These are phyloP conservation scores for Phymorhynchus buccinoides DNA, from an alignment of 1,140 invertebrate genomes.

Conservation along the genomic window DNA sequence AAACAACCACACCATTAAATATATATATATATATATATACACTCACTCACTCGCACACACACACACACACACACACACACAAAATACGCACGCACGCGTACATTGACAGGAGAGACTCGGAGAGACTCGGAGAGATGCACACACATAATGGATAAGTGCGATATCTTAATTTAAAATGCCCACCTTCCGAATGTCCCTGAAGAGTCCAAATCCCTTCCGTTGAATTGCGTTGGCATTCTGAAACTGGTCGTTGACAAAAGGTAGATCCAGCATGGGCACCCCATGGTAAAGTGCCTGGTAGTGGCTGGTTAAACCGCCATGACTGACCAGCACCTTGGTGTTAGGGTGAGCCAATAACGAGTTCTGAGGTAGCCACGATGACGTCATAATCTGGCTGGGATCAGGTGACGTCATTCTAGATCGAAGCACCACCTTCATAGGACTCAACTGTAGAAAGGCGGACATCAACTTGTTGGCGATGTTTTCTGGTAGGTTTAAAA, in stretches of 20 bases:
- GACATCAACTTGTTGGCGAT: slow-evolving; percentile 30
- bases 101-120: too few species aligned
- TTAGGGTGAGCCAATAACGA: slow-evolving; percentile 76
- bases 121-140: too few species aligned
- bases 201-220: slow-evolving; percentile 44
- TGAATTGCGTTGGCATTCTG: slow-evolving; percentile 67
- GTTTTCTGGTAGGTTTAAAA: slow-evolving; percentile 33
- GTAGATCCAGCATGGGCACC: slow-evolving; percentile 77
- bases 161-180: too few species aligned
- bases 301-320: slow-evolving; percentile 54
- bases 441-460: slow-evolving; percentile 40
- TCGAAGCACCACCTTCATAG: slow-evolving; percentile 42
- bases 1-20: too few species aligned
- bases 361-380: slow-evolving; percentile 59
- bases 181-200: not conserved
- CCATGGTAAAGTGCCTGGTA: slow-evolving; percentile 70
- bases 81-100: too few species aligned
- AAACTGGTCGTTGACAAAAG: slow-evolving; percentile 81
- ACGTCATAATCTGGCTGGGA: slow-evolving; percentile 39
- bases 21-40: too few species aligned
- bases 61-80: too few species aligned
- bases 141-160: too few species aligned
- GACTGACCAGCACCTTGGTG: slow-evolving; percentile 56
- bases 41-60: too few species aligned
- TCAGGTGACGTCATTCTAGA: slow-evolving; percentile 27